Evolutionary conservation across 2,797 vertebrate species (phyloP).

Genomic region (Alfaro cultratus): DNA sequence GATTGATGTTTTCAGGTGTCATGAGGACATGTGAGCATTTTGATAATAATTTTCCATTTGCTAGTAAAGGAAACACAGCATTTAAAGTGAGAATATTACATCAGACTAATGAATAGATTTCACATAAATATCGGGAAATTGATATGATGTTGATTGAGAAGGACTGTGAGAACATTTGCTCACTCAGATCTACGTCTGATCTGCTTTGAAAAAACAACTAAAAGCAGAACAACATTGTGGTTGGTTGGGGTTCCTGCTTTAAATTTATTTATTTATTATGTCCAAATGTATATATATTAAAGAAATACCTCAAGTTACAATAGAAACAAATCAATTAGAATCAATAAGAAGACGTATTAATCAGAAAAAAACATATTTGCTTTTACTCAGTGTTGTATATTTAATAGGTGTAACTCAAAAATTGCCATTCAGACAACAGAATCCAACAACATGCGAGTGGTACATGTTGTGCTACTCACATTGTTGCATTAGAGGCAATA

Average conservation of each 20-base stretch:
- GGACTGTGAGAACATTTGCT: not conserved
- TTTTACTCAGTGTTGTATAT: not conserved
- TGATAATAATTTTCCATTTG: not conserved
- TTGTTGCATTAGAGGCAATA: conserved; percentile 16
- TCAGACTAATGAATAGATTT: not conserved
- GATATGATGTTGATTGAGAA: not conserved
- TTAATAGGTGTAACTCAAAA: not conserved
- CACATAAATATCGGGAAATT: not conserved
- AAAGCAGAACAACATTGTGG: no score
- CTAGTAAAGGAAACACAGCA: not conserved
- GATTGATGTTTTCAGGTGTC: not conserved
- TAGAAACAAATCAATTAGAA: not conserved
- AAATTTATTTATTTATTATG: not conserved
- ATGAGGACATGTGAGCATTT: no score
- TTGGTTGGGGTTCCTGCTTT: not conserved
- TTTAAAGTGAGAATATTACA: not conserved
- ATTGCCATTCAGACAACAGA: not conserved
- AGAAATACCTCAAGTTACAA: not conserved
- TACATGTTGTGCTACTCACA: not conserved
- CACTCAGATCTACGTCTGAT: conserved; percentile 9
- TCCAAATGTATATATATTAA: not conserved
- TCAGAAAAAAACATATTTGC: not conserved
- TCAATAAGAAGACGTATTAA: not conserved
- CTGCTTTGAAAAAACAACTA: conserved; percentile 5
- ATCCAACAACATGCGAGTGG: not conserved